Conservation (phyloP, 1,140 invertebrate species). For the Cryptotermes secundus region DNA sequence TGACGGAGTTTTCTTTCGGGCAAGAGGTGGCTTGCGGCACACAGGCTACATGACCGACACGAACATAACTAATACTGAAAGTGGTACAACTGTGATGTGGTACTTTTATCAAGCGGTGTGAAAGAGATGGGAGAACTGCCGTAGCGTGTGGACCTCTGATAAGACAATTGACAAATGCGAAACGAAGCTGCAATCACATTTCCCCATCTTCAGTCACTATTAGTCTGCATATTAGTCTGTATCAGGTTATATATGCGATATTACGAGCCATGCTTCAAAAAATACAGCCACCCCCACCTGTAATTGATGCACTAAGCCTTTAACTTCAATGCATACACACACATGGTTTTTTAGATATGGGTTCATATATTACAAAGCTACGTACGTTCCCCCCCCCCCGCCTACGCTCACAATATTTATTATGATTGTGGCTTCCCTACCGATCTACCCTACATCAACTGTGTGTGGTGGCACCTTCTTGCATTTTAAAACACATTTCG, state of each 20-base stretch:
- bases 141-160: neutral
- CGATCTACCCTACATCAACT: neutral
- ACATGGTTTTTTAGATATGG: neutral
- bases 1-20: no score
- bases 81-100: neutral
- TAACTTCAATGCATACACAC: neutral
- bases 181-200: neutral
- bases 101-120: conserved; percentile 8
- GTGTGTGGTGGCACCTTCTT: neutral
- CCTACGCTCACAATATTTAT: neutral
- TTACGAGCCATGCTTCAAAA: neutral
- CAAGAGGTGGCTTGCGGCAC: no score
- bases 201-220: neutral
- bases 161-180: conserved; percentile 19
- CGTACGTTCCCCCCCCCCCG: neutral
- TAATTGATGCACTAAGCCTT: conserved; percentile 5
- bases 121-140: neutral
- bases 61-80: neutral
- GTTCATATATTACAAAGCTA: conserved; percentile 10
- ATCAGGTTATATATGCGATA: neutral
- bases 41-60: neutral
- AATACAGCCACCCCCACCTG: neutral
- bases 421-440: neutral
- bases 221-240: no score
- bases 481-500: neutral